These are phyloP conservation scores for Ispidina lecontei DNA, from an alignment of 2,797 vertebrate genomes.

Conservation along the genomic window DNA sequence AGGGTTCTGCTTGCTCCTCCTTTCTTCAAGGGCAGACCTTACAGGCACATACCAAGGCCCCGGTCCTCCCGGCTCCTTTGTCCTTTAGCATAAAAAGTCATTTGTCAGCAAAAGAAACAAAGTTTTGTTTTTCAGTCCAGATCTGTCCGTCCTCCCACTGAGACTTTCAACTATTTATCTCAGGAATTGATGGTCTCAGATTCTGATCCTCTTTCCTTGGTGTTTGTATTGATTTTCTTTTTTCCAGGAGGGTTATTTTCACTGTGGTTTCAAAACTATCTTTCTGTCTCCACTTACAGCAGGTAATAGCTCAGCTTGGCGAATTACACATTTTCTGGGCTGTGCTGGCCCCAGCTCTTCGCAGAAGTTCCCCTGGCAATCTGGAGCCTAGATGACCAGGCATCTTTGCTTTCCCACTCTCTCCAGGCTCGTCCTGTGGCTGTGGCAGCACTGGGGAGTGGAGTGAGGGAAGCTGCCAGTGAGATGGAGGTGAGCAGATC, in stretches of 20 bases:
- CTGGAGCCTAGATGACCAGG: neutral
- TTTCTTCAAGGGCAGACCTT: neutral
- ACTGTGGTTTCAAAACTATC: slow-evolving; percentile 48
- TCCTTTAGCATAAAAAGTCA: slow-evolving; percentile 14
- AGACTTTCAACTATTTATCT: slow-evolving; percentile 50
- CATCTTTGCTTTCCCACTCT: neutral
- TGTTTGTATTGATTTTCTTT: slow-evolving; percentile 56
- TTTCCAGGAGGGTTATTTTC: slow-evolving; percentile 62
- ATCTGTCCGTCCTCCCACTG: slow-evolving; percentile 51
- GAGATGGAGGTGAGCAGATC: neutral
- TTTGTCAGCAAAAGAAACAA: slow-evolving; percentile 53
- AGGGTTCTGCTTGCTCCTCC: neutral
- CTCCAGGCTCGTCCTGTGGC: neutral
- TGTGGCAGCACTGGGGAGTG: fast-evolving
- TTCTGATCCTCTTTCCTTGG: slow-evolving; percentile 49
- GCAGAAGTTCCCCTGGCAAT: neutral
- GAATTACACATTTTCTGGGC: slow-evolving; percentile 1
- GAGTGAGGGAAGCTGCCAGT: neutral
- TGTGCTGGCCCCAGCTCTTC: neutral
- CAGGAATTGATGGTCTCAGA: slow-evolving; percentile 47
- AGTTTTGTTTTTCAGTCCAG: slow-evolving; percentile 43
- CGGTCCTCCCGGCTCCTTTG: neutral
- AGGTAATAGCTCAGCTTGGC: slow-evolving; percentile 42
- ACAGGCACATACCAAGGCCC: neutral
- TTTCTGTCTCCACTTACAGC: slow-evolving; percentile 47